Conservation (phyloP, 2,888 invertebrate genomes). For the Copidosoma aretas region DNA sequence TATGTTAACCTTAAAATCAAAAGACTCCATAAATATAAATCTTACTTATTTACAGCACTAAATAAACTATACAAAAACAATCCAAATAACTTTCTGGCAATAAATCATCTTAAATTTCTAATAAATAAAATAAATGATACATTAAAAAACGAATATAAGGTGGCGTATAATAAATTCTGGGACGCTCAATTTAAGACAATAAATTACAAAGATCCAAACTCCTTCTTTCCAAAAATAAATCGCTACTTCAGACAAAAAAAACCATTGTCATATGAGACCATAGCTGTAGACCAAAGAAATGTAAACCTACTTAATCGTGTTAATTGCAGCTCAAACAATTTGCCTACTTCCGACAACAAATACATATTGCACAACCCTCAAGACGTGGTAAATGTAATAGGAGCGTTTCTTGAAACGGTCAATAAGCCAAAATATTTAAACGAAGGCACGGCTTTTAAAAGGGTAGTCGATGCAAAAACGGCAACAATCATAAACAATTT, state of each 20-base stretch:
- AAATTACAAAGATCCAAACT: too few species aligned
- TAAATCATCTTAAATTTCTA: background rate
- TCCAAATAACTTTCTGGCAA: too few species aligned
- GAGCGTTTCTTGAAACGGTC: slow-evolving; percentile 1
- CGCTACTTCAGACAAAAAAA: background rate
- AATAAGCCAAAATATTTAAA: background rate
- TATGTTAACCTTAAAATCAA: slow-evolving; percentile 3
- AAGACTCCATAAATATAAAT: slow-evolving; percentile 4
- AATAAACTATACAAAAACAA: too few species aligned
- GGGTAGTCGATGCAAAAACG: too few species aligned
- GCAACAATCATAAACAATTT: background rate
- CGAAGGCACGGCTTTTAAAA: background rate
- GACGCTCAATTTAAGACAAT: background rate
- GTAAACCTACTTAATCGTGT: background rate
- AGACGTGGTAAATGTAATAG: slow-evolving; percentile 1
- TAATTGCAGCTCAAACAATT: background rate
- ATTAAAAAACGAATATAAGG: background rate
- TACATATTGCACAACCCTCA: background rate
- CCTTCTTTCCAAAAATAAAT: background rate
- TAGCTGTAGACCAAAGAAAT: too few species aligned
- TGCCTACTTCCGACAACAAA: background rate
- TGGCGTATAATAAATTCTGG: background rate
- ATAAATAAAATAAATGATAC: background rate
- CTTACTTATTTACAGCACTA: background rate
- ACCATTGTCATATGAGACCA: too few species aligned